Percentiles rank a stretch among this genome's conserved stretches.
Evolutionary conservation across 2,113 vertebrate genomes (phyloP).

Genomic region (Plestiodon gilberti): DNA sequence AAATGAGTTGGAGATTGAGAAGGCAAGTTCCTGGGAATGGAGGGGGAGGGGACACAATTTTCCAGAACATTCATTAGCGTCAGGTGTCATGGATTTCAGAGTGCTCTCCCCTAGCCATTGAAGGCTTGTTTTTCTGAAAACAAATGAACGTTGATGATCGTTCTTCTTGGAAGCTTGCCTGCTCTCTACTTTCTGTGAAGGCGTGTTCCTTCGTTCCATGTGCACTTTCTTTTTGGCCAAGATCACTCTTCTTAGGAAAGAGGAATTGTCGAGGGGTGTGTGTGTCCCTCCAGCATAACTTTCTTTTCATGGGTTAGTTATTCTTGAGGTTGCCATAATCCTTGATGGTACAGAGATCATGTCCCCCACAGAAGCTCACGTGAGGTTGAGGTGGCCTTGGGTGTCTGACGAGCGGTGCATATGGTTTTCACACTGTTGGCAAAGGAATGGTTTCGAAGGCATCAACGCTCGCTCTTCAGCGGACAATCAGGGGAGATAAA

Average conservation of each 20-base stretch:
- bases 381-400: constrained; percentile 42
- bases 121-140: not conserved
- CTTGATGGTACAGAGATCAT: not conserved
- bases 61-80: not conserved
- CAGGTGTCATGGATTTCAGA: constrained; percentile 13
- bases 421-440: constrained; percentile 67
- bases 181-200: not conserved
- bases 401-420: constrained; percentile 66
- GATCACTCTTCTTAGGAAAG: not conserved
- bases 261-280: not conserved
- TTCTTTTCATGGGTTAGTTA: not conserved
- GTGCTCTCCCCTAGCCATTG: not conserved
- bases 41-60: not conserved
- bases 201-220: not conserved
- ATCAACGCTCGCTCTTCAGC: constrained; percentile 56
- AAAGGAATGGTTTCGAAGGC: constrained; percentile 69
- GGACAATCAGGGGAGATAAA: constrained; percentile 45
- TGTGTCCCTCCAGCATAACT: not conserved
- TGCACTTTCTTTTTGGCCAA: no score
- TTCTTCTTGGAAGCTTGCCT: not conserved
- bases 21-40: not conserved
- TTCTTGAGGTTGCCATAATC: not conserved
- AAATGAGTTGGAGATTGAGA: not conserved
- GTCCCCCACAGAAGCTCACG: constrained; percentile 22
- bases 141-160: no score